Evolutionary conservation across 2,113 vertebrate species (phyloP), one percentile per base, ranked within the genome.

Genomic region (Nothoprocta pentlandii): DNA sequence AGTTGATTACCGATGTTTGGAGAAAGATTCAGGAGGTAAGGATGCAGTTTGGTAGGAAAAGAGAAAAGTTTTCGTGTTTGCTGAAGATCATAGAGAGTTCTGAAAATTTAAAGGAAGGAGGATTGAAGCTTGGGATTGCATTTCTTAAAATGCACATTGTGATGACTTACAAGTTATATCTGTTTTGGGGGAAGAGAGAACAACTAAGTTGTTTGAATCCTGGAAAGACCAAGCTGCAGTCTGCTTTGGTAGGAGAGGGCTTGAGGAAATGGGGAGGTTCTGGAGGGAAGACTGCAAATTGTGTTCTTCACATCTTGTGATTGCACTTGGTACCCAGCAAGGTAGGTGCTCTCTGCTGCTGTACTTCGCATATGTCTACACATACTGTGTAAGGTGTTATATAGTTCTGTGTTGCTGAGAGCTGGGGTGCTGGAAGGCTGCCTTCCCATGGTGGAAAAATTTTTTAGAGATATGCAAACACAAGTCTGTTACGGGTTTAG

Each of bases 301-400:
- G 13, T 3, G 1, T 25, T 6, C 11, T 9, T 28, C 8, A 1
- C 34, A 9, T 25, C 23, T 0, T 1, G 14, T 46, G 69, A 46
- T 39, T 21, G 61, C 22, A 16, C 16, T 8, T 2, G 7, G 25
- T 3, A 12, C 32, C 2, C 1, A 22, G 28, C 67, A 4, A 36
- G 2, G 42, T 41, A 22, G 56, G 25, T 20, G 23, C 47, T 9
- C 2, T 28, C 2, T 1, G 54, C 28, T 26, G 39, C 56, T 3
- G 10, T 15, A 16, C 41, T 16, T 39, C 0, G 0, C 25, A 0
- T 0, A 2, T 46, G 28, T 7, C 70, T 2, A 2, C 51, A 4
- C 4, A 12, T 30, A 44, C 32, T 5, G 4, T 34, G 46, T 16
- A 32, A 56, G 28, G 54, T 56, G 54, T 28, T 56, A 17, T 32